Evolutionary conservation across 2,888 invertebrate species (phyloP).

Genomic region (Zygogramma bicolorata): DNA sequence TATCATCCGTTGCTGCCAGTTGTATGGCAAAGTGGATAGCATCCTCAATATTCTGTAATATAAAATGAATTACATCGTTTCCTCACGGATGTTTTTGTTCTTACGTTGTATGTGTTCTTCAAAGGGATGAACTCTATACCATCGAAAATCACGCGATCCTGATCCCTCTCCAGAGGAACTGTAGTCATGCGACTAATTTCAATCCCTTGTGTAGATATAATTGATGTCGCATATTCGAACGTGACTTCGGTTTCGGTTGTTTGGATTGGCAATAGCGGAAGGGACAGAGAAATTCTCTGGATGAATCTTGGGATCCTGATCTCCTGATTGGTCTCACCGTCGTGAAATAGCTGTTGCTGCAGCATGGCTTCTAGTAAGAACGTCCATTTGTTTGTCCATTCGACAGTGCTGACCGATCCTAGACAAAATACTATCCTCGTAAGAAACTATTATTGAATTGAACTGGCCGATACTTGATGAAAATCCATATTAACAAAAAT

Average conservation of each 20-base stretch:
- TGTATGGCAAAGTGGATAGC: constrained; percentile 60
- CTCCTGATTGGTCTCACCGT: constrained; percentile 73
- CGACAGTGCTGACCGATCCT: constrained; percentile 55
- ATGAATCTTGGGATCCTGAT: constrained; percentile 78
- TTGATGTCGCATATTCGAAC: constrained; percentile 60
- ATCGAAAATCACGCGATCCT: constrained; percentile 49
- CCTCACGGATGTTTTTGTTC: neutral
- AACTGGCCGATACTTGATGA: no score
- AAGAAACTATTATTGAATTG: no score
- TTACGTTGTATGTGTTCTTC: constrained; percentile 47
- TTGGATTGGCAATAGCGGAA: constrained; percentile 53
- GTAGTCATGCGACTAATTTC: constrained; percentile 59
- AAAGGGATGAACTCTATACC: constrained; percentile 59
- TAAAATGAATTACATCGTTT: no score
- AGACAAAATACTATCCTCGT: constrained; percentile 12
- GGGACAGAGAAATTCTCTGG: constrained; percentile 67
- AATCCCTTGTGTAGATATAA: constrained; percentile 58
- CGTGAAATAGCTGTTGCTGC: constrained; percentile 79
- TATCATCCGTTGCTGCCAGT: constrained; percentile 57
- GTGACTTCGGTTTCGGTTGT: constrained; percentile 55
- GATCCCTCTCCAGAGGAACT: constrained; percentile 50
- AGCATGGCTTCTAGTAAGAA: constrained; percentile 91
- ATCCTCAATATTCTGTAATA: constrained; percentile 59
- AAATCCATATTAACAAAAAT: no score
- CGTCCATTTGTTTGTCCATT: constrained; percentile 78